These are phyloP conservation scores for Caiman crocodilus DNA, from an alignment of 2,797 vertebrate genomes.

Conservation along the genomic window DNA sequence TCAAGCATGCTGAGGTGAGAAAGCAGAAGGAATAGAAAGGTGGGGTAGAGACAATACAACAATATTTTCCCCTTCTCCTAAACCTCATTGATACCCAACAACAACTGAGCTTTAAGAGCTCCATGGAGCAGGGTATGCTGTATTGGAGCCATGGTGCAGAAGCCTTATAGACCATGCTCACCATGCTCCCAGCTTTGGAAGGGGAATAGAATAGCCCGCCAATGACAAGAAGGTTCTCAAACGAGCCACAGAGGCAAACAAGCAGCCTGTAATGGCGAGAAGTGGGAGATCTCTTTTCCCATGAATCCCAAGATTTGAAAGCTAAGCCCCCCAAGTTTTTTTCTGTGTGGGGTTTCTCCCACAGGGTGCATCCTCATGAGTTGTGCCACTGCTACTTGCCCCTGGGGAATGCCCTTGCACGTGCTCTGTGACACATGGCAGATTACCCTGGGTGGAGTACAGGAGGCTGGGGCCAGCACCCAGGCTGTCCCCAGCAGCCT, in stretches of 20 bases:
- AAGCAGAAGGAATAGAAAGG: background rate
- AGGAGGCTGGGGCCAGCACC: too few relatives aligned
- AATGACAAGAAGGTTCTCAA: background rate
- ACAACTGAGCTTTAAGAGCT: background rate
- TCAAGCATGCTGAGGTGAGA: background rate
- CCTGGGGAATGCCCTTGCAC: accelerated
- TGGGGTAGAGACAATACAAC: background rate
- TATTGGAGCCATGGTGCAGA: background rate
- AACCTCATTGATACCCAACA: background rate
- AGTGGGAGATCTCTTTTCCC: background rate
- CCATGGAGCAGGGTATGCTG: background rate
- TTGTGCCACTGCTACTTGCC: background rate
- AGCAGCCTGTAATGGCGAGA: background rate
- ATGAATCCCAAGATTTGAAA: too few relatives aligned
- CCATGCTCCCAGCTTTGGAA: too few relatives aligned
- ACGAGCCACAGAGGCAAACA: background rate
- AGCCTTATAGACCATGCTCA: background rate
- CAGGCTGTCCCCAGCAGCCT: too few relatives aligned
- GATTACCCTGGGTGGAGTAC: too few relatives aligned
- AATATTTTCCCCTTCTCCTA: background rate
- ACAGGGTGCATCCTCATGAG: too few relatives aligned
- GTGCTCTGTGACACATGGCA: too few relatives aligned
- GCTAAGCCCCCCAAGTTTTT: too few relatives aligned
- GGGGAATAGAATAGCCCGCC: background rate
- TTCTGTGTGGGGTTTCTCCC: too few relatives aligned